phyloP scores from a whole-genome alignment of 2,797 vertebrate species.

The Numenius phaeopus region DNA sequence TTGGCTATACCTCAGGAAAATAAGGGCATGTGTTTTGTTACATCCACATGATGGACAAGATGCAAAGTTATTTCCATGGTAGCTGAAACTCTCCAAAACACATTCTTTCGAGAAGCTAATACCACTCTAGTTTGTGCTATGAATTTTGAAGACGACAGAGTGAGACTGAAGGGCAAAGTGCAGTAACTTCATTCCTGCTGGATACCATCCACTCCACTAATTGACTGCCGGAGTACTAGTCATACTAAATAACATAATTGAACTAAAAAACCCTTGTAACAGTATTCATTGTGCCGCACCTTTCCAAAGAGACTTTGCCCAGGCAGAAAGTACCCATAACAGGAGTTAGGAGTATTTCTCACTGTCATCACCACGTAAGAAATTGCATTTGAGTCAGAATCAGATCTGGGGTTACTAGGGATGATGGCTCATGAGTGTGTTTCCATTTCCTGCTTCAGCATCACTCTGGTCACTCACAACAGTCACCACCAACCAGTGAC shows the following conservation, averaged over 20 bases:
- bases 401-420: not conserved
- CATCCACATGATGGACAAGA: conserved; percentile 54
- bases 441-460: conserved; percentile 54
- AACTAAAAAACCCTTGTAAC: not conserved
- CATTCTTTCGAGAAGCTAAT: not conserved
- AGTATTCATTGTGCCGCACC: not conserved
- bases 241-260: not conserved
- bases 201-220: not conserved
- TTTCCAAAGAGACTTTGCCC: conserved; percentile 7
- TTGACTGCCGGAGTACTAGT: not conserved
- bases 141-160: not conserved
- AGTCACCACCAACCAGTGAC: not conserved
- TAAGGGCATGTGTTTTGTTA: conserved; percentile 49
- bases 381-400: not conserved
- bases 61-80: conserved; percentile 30
- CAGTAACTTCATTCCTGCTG: not conserved
- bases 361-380: not conserved
- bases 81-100: conserved; percentile 31
- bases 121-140: not conserved
- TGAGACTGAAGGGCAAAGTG: conserved; percentile 17
- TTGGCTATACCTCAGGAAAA: conserved; percentile 61
- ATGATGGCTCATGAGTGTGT: not conserved
- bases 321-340: not conserved
- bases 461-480: not conserved
- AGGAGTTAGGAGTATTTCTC: not conserved